Percentiles rank a stretch among this genome's conserved stretches.
These are phyloP conservation scores for Eidolon helvum DNA, from an alignment of 2,113 vertebrate genomes.

Conservation along the genomic window DNA sequence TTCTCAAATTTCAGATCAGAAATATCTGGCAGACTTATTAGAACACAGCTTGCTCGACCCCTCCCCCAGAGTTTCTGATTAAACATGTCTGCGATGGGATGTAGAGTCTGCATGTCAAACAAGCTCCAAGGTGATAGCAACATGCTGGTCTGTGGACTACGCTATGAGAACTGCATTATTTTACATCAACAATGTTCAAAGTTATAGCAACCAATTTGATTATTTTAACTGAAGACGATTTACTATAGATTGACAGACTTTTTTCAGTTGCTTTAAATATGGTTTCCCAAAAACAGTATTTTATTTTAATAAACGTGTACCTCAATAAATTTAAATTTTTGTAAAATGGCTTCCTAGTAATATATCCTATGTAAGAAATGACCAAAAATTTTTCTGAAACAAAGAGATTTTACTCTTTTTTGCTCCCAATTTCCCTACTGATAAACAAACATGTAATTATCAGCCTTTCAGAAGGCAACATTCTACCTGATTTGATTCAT, in stretches of 20 bases:
- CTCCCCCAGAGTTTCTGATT: not conserved
- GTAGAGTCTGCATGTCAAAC: not conserved
- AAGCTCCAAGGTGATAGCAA: not conserved
- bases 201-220: not conserved
- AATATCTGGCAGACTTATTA: not conserved
- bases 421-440: not conserved
- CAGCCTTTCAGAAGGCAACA: not conserved
- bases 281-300: not conserved
- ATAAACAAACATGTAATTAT: not conserved
- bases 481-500: slow-evolving; percentile 15
- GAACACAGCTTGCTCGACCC: not conserved
- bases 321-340: slow-evolving; percentile 2
- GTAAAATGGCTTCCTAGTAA: not conserved
- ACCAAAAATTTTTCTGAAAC: not conserved
- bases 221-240: slow-evolving; percentile 17
- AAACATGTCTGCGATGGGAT: not conserved
- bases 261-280: not conserved
- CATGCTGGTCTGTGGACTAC: not conserved
- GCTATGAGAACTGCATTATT: not conserved
- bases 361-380: slow-evolving; percentile 7
- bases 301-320: not conserved
- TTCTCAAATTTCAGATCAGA: slow-evolving; percentile 36
- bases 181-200: slow-evolving; percentile 4
- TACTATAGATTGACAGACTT: not conserved
- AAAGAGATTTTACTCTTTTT: not conserved